These are phyloP conservation scores for Parasteatoda tepidariorum DNA, from an alignment of 1,140 invertebrate species.

Conservation along the genomic window DNA sequence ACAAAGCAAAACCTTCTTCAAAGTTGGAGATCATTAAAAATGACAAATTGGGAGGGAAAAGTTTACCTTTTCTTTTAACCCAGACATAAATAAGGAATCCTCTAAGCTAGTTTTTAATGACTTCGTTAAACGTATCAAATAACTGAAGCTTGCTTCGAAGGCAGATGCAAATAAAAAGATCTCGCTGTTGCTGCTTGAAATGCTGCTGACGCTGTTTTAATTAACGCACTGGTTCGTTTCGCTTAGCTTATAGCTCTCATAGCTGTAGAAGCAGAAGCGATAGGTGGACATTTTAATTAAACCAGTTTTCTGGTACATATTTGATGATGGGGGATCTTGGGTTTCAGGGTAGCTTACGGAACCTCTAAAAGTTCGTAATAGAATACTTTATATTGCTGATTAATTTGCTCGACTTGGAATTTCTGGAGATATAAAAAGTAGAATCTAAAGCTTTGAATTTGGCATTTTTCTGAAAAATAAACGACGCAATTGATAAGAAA, in stretches of 20 bases:
- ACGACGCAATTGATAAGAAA: neutral
- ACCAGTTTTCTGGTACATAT: conserved; percentile 58
- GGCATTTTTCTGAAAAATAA: conserved; percentile 1
- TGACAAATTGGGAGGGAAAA: conserved; percentile 55
- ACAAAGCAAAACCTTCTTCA: conserved; percentile 40
- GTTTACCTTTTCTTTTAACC: conserved; percentile 53
- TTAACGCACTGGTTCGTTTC: conserved; percentile 49
- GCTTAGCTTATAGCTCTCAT: no score
- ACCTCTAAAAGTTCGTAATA: conserved; percentile 49
- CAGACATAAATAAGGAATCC: conserved; percentile 52
- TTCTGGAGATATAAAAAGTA: neutral
- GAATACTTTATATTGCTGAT: conserved; percentile 56
- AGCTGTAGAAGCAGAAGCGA: neutral
- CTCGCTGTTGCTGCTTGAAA: neutral
- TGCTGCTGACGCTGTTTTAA: conserved; percentile 34
- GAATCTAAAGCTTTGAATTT: conserved; percentile 13
- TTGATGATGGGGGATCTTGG: conserved; percentile 42
- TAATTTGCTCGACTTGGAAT: conserved; percentile 42
- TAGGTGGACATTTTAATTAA: conserved; percentile 59
- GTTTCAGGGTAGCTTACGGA: conserved; percentile 22
- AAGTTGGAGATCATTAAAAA: conserved; percentile 54
- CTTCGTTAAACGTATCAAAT: conserved; percentile 53
- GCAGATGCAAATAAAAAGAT: conserved; percentile 52
- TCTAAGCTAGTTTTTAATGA: conserved; percentile 49
- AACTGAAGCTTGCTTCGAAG: conserved; percentile 6